Evolutionary conservation across 2,888 invertebrate species (phyloP).

Genomic region (Philonicus albiceps): DNA sequence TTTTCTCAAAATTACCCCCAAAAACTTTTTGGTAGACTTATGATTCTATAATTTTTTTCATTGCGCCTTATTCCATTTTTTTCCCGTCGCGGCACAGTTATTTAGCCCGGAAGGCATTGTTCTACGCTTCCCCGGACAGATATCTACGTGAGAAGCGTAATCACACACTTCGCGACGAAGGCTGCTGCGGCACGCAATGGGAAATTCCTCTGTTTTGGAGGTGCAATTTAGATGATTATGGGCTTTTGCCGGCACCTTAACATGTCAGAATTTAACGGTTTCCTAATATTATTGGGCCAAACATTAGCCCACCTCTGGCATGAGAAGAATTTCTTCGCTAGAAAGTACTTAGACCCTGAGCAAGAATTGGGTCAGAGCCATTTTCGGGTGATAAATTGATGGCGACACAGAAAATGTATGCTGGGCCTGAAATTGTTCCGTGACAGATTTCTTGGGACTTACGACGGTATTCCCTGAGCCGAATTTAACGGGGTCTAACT

Average conservation of each 20-base stretch:
- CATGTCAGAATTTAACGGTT: slow-evolving; percentile 37
- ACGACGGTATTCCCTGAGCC: background rate
- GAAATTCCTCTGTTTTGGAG: slow-evolving; percentile 9
- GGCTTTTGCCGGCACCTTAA: slow-evolving; percentile 20
- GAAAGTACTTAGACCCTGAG: background rate
- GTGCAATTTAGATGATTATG: slow-evolving; percentile 26
- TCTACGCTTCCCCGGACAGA: background rate
- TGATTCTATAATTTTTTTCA: background rate
- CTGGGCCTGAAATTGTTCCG: background rate
- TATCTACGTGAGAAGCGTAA: background rate
- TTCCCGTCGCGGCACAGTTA: background rate
- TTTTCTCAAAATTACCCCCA: background rate
- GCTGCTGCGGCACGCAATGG: slow-evolving; percentile 23
- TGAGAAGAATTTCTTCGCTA: slow-evolving; percentile 10
- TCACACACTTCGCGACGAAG: background rate
- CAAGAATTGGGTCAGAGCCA: slow-evolving; percentile 3
- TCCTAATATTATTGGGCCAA: slow-evolving; percentile 15
- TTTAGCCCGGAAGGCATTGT: slow-evolving; percentile 9
- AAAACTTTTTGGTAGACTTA: background rate
- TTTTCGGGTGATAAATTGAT: slow-evolving; percentile 3
- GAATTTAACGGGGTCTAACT: background rate
- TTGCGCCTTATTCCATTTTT: background rate
- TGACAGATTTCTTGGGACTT: background rate
- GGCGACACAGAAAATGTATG: background rate
- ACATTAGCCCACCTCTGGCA: background rate